phyloP scores from a whole-genome alignment of 2,888 invertebrate genomes.

The Hydraecia micacea region DNA sequence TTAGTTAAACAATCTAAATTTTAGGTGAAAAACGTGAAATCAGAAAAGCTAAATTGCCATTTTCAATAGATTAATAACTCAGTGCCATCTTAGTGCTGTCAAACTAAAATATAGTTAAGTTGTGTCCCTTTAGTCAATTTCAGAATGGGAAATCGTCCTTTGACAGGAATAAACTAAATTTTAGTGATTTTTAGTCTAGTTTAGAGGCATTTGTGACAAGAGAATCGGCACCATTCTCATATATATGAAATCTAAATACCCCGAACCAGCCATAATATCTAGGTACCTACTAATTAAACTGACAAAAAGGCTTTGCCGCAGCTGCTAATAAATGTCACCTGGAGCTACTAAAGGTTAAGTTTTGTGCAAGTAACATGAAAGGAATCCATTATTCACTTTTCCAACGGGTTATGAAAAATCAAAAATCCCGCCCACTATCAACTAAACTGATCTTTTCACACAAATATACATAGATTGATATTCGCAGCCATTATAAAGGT shows the following conservation, averaged over 20 bases:
- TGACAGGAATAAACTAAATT: too few relatives aligned
- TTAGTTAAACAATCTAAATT: too few relatives aligned
- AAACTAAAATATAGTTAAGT: too few relatives aligned
- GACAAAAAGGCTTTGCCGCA: conserved; percentile 15
- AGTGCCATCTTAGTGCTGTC: too few relatives aligned
- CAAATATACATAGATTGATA: conserved; percentile 17
- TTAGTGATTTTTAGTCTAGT: too few relatives aligned
- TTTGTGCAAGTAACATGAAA: conserved; percentile 40
- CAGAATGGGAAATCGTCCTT: too few relatives aligned
- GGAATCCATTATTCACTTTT: conserved; percentile 49
- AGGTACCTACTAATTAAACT: conserved; percentile 14
- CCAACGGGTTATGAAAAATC: conserved; percentile 45
- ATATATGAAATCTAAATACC: conserved; percentile 9
- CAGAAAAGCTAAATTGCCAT: too few relatives aligned
- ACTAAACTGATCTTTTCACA: conserved; percentile 60
- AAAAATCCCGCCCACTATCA: conserved; percentile 44
- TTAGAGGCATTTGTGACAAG: too few relatives aligned
- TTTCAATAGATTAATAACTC: too few relatives aligned
- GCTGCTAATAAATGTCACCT: conserved; percentile 14
- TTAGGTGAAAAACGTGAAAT: too few relatives aligned
- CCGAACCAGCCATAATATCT: not conserved
- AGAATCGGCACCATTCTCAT: too few relatives aligned
- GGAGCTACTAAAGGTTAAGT: conserved; percentile 15
- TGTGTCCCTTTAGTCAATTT: too few relatives aligned
- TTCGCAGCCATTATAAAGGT: conserved; percentile 57